These are phyloP conservation scores for Spatulosminthurus flaviceps DNA, from an alignment of 2,888 invertebrate genomes.

Conservation along the genomic window DNA sequence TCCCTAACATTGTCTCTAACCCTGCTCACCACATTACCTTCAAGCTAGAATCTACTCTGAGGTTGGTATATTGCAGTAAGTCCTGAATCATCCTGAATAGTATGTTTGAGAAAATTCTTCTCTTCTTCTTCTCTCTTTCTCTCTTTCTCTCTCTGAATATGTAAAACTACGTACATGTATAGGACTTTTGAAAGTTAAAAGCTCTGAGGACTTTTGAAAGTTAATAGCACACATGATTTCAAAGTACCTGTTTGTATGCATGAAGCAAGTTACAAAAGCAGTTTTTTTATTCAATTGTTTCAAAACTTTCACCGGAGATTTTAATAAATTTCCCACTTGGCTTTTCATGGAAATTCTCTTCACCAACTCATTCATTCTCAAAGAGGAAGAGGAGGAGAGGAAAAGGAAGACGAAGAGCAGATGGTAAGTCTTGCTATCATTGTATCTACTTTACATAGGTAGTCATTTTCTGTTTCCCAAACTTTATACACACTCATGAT, in stretches of 20 bases:
- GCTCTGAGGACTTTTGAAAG: slow-evolving; percentile 4
- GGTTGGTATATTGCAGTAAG: not conserved
- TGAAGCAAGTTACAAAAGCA: not conserved
- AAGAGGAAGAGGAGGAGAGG: not conserved
- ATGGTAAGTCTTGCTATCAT: not conserved
- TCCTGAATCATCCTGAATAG: not conserved
- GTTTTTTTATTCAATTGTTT: slow-evolving; percentile 18
- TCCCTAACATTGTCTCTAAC: not conserved
- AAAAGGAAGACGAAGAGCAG: not conserved
- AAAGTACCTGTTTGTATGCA: not conserved
- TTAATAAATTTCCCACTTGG: slow-evolving; percentile 9
- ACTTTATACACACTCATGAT: too few relatives aligned
- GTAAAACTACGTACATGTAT: not conserved
- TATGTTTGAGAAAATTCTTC: not conserved
- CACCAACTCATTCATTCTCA: not conserved
- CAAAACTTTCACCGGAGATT: slow-evolving; percentile 16
- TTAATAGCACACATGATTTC: slow-evolving; percentile 13
- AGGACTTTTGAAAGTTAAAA: not conserved
- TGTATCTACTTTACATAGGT: too few relatives aligned
- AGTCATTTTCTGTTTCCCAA: too few relatives aligned
- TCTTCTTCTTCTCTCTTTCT: too few relatives aligned
- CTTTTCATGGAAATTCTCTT: not conserved
- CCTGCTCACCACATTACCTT: not conserved
- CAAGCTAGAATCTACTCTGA: not conserved
- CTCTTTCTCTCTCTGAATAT: too few relatives aligned